Base-by-base conservation (phyloP, 2,113 vertebrate species). In the Nanorana parkeri region DNA sequence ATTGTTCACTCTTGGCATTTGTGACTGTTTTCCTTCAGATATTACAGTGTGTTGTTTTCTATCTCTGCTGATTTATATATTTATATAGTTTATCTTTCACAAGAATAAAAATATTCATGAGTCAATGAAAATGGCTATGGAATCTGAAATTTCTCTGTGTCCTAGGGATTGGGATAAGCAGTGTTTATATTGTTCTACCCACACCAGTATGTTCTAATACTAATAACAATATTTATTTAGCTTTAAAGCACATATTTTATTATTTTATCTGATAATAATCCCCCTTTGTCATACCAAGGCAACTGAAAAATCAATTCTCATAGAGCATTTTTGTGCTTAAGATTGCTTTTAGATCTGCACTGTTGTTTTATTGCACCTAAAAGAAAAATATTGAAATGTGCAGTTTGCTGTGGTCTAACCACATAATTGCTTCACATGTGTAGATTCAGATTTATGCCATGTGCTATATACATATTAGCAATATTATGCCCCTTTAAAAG, bases 1-100 rank as follows among this genome's bases (percentile, higher is more conserved):
- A 82, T 82, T 82, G 61, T 67, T 82, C 80, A 36, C 52, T 75
- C 58, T 67, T 74, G 80, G 80, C 79, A 81, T 81, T 81, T 74
- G 60, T 66, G 72, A 28, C 56, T 17, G 41, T 51, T 63, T 81
- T 54, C 41, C 24, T 55, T 51, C 32, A 71, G 26, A 29, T 54
- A 47, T 74, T 56, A 75, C 69, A 66, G 19, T 55, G 68, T n/a
- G 2, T 82, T 75, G 47, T 82, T 82, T 58, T 74, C 41, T 26
- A 26, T 74, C 60, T 74, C 41, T 54, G 17, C 8, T 66, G 61
- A 75, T 66, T 19, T 36, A 66, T 29, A 66, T 19, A 75, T 66
- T 19, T 36, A 66, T 29, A 66, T 19, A 7, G 16, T 68, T 74
- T 74, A 55, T 74, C 5, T 77, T 81, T 74, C 20, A 58, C 5